Evolutionary conservation across 2,113 vertebrate species (phyloP).

Genomic region (Pelobates fuscus): DNA sequence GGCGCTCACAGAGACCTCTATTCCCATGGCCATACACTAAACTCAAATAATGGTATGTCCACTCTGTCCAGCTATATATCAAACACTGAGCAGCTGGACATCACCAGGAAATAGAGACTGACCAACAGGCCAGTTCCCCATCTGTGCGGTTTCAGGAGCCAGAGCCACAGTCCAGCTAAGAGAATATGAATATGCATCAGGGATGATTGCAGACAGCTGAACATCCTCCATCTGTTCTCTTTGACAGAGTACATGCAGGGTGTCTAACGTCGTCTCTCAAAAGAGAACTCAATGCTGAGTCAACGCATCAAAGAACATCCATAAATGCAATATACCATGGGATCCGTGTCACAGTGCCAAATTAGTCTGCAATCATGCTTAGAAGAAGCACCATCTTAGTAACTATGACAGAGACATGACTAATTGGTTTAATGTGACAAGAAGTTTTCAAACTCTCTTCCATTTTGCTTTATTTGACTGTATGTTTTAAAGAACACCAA

Average conservation of each 20-base stretch:
- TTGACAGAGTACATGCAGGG: slow-evolving; percentile 38
- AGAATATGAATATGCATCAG: slow-evolving; percentile 64
- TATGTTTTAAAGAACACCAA: too few relatives aligned
- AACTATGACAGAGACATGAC: too few relatives aligned
- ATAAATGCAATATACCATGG: not conserved
- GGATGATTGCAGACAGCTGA: slow-evolving; percentile 66
- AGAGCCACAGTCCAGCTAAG: slow-evolving; percentile 39
- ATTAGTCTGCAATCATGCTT: not conserved
- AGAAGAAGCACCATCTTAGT: not conserved
- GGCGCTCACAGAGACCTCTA: slow-evolving; percentile 17
- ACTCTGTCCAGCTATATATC: slow-evolving; percentile 63
- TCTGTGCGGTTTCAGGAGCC: slow-evolving; percentile 60
- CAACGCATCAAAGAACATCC: not conserved
- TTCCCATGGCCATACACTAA: slow-evolving; percentile 32
- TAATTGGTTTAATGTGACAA: too few relatives aligned
- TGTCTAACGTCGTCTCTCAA: slow-evolving; percentile 19
- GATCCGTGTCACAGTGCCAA: not conserved
- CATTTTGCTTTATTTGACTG: too few relatives aligned
- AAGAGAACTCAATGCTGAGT: slow-evolving; percentile 8
- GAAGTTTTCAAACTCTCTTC: too few relatives aligned
- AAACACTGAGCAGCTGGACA: slow-evolving; percentile 71
- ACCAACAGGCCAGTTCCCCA: slow-evolving; percentile 62
- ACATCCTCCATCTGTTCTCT: slow-evolving; percentile 70
- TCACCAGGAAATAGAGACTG: slow-evolving; percentile 50
- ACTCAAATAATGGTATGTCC: slow-evolving; percentile 13